Evolutionary conservation across 2,113 vertebrate species (phyloP), one percentile per base, ranked within the genome.

Genomic region (Sebastes schlegelii): DNA sequence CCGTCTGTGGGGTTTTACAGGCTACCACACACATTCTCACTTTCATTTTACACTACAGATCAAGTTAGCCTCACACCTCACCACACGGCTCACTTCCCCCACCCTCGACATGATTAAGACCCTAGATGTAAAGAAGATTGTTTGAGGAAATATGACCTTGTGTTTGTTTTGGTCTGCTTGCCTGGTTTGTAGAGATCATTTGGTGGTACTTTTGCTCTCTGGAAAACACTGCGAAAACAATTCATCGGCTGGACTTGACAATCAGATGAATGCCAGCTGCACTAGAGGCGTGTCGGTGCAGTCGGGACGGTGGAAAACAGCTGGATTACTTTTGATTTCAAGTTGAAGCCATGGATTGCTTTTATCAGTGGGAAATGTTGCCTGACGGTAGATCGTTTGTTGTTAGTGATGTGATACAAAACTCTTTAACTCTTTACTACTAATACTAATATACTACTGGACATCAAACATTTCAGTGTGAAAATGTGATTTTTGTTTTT

Each of bases 121-220:
- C 34, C 34, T 5, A 68, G 42, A 42, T 8, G 17, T 49, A 7
- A 16, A 34, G 34, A 11, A 4, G 17, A 49, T 6, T 63, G 21
- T 68, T 43, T 62, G 62, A 77, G 70, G 49, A 19, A 52, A 4
- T 51, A 26, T 55, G 66, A 72, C 26, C 57, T 86, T 80, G 82
- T 92, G 88, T 67, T 72, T 91, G 84, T 91, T 90, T 80, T 77
- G 77, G 86, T 91, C 86, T 88, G 89, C 92, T 91, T 93, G 89
- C 88, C 86, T 90, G 86, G 89, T 88, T 76, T 60, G 85, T 93
- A 90, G 84, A 88, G 58, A 68, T 85, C 54, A 55, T 91, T 73
- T 90, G 61, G 78, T 92, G 85, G 70, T 83, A 60, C 62, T 70
- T 64, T 77, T 83, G 68, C 45, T 84, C 76, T 71, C 46, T 86